Conservation (phyloP, 2,888 invertebrate species). For the Acanthosoma haemorrhoidale region DNA sequence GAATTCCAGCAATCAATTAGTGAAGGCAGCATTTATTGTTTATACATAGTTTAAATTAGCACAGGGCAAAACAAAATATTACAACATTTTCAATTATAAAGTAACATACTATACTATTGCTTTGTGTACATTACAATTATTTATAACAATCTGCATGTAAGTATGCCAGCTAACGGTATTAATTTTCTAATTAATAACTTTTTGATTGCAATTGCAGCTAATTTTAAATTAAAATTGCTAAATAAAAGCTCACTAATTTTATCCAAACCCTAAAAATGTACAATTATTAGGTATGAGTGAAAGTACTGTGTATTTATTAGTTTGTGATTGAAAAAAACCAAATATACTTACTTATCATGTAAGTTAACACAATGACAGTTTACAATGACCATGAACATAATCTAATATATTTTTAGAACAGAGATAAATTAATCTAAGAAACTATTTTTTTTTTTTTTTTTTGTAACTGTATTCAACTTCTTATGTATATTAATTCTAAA, state of each 20-base stretch:
- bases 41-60: constrained; percentile 19
- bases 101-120: constrained; percentile 19
- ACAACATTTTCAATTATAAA: constrained; percentile 20
- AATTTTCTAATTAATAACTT: neutral
- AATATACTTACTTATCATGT: no score
- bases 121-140: constrained; percentile 18
- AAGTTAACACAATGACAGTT: no score
- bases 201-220: constrained; percentile 17
- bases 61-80: constrained; percentile 23
- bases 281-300: neutral
- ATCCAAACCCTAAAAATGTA: neutral
- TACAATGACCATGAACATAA: no score
- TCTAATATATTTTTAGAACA: no score
- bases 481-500: no score
- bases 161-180: constrained; percentile 4
- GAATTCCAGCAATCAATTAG: constrained; percentile 18
- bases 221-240: neutral
- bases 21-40: constrained; percentile 23
- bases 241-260: constrained; percentile 17
- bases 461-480: no score
- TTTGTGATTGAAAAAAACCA: no score
- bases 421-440: no score
- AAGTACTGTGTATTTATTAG: no score
- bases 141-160: neutral
- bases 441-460: no score